phyloP scores from a whole-genome alignment of 2,888 invertebrate species.

The Adineta ricciae region DNA sequence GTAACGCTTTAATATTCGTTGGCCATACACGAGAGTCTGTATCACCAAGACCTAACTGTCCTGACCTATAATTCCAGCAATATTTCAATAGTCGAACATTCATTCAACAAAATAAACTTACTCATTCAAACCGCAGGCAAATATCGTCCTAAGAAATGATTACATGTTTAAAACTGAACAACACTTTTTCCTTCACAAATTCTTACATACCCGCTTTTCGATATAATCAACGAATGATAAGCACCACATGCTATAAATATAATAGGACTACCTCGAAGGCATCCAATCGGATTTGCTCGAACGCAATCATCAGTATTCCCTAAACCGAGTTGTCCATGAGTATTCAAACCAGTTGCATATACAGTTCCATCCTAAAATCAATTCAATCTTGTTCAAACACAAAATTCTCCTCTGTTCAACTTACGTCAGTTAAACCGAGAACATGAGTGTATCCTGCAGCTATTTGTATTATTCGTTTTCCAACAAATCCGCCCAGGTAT shows the following conservation, averaged over 20 bases:
- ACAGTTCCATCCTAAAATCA: conserved; percentile 40
- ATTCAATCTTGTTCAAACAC: too few species aligned
- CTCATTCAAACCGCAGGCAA: conserved; percentile 39
- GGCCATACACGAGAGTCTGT: conserved; percentile 42
- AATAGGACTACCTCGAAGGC: conserved; percentile 44
- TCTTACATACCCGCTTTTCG: conserved; percentile 34
- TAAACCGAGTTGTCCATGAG: conserved; percentile 44
- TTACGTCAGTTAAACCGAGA: conserved; percentile 64
- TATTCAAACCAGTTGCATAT: conserved; percentile 50
- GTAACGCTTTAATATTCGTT: conserved; percentile 44
- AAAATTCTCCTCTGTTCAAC: background rate
- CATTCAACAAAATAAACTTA: conserved; percentile 47
- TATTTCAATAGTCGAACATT: conserved; percentile 40
- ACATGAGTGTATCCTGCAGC: conserved; percentile 74
- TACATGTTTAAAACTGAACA: too few species aligned
- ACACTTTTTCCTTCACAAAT: too few species aligned
- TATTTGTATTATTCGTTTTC: conserved; percentile 70
- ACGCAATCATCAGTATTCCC: conserved; percentile 36
- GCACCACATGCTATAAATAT: conserved; percentile 44
- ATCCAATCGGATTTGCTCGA: conserved; percentile 37
- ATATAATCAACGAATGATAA: conserved; percentile 44
- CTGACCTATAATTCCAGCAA: conserved; percentile 32
- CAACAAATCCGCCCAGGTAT: conserved; percentile 54
- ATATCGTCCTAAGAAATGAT: conserved; percentile 12
- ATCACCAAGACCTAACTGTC: conserved; percentile 37